Percentiles rank a stretch among this genome's conserved stretches.
Evolutionary conservation across 2,888 invertebrate species (phyloP).

Genomic region (Iphiclides podalirius): DNA sequence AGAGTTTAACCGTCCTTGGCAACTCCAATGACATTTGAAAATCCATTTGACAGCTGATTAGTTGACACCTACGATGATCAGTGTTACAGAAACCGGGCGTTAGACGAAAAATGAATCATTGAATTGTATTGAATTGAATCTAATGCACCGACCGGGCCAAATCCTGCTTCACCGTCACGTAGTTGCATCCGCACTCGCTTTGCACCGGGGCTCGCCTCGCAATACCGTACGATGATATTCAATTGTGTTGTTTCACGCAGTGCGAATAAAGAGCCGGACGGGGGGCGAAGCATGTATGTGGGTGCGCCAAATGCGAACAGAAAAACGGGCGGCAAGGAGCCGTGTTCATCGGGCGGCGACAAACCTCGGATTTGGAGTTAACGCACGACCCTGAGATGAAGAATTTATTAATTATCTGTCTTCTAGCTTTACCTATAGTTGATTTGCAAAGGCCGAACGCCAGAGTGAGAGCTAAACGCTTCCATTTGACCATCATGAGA

Average conservation of each 20-base stretch:
- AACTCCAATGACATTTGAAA: no score
- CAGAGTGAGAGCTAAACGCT: no score
- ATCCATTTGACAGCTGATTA: no score
- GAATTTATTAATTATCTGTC: no score
- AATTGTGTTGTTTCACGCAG: constrained; percentile 27
- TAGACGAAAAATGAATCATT: no score
- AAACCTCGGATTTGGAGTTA: constrained; percentile 60
- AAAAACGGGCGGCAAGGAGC: constrained; percentile 32
- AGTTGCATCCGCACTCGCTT: not conserved
- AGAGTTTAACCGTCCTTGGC: no score
- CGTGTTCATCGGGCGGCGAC: constrained; percentile 49
- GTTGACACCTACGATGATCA: no score
- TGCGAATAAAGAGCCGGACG: constrained; percentile 45
- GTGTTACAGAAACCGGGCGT: no score
- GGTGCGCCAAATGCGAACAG: constrained; percentile 23
- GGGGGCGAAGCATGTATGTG: constrained; percentile 49
- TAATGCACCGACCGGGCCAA: no score
- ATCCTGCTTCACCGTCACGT: not conserved
- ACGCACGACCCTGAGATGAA: constrained; percentile 23
- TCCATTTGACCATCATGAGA: constrained; percentile 3
- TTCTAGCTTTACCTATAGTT: no score
- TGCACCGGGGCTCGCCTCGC: not conserved
- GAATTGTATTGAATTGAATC: no score
- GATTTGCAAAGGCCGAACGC: no score
- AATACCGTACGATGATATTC: not conserved